phyloP scores from a whole-genome alignment of 1,140 invertebrate species.

The Eriosoma lanigerum region DNA sequence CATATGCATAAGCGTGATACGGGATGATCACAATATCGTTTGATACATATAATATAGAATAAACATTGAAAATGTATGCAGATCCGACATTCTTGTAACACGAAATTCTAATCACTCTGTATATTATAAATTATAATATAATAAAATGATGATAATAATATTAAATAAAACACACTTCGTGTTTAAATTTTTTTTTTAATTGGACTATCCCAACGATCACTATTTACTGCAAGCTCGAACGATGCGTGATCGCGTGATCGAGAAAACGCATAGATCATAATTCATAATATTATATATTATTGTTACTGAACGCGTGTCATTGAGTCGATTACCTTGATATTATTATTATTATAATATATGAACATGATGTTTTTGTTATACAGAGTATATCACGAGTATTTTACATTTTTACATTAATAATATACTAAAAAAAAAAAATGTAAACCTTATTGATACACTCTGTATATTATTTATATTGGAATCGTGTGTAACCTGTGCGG shows the following conservation, averaged over 20 bases:
- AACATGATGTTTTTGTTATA: not conserved
- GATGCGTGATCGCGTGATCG: constrained; percentile 27
- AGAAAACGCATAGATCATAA: not conserved
- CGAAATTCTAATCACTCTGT: too few relatives aligned
- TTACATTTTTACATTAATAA: not conserved
- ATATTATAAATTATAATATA: too few relatives aligned
- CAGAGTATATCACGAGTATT: not conserved
- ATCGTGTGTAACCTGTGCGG: not conserved
- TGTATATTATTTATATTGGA: too few relatives aligned
- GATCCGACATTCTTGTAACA: too few relatives aligned
- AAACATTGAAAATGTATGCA: too few relatives aligned
- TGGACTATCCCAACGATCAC: constrained; percentile 4
- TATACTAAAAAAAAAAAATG: too few relatives aligned
- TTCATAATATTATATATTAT: not conserved
- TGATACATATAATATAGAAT: too few relatives aligned
- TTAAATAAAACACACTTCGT: not conserved
- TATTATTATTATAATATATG: not conserved
- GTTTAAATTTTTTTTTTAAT: constrained; percentile 29
- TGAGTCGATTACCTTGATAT: constrained; percentile 17
- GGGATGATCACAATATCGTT: too few relatives aligned
- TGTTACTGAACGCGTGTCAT: constrained; percentile 1
- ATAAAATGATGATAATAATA: not conserved
- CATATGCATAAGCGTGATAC: not conserved
- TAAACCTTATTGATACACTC: too few relatives aligned
- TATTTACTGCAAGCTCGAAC: not conserved